These are phyloP conservation scores for Ditylenchus weischeri DNA, from an alignment of 2,888 invertebrate genomes.

Conservation along the genomic window DNA sequence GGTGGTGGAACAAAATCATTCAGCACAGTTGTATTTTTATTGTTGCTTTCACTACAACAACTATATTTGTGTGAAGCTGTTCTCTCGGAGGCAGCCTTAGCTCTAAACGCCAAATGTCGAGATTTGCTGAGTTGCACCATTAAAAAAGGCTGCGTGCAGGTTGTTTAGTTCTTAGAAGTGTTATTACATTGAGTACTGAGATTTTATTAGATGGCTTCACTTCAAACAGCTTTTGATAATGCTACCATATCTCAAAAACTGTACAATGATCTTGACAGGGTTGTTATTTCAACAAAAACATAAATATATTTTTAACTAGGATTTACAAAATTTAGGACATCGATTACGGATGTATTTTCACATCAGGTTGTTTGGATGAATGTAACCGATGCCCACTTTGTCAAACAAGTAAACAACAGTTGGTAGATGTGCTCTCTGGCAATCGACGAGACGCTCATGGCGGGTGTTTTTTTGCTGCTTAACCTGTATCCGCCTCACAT, in stretches of 20 bases:
- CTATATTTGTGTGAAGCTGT: background rate
- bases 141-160: constrained; percentile 45
- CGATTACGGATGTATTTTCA: constrained; percentile 55
- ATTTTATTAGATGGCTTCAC: constrained; percentile 21
- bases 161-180: constrained; percentile 23
- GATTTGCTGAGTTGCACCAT: constrained; percentile 36
- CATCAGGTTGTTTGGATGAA: constrained; percentile 51
- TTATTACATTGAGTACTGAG: background rate
- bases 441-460: constrained; percentile 39
- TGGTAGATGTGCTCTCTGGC: constrained; percentile 51
- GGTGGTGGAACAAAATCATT: too few species aligned
- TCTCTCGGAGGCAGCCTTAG: background rate
- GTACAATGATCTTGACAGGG: constrained; percentile 52
- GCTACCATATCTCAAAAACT: constrained; percentile 42
- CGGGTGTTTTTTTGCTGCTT: background rate
- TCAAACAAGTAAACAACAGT: constrained; percentile 44
- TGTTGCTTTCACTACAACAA: too few species aligned
- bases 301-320: constrained; percentile 16
- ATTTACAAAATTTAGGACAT: constrained; percentile 36
- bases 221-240: constrained; percentile 37
- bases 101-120: constrained; percentile 10
- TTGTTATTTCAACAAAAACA: constrained; percentile 16
- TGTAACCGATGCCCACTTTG: constrained; percentile 52
- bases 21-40: too few species aligned
- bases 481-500: too few species aligned